Base-by-base conservation (phyloP, 2,113 vertebrate genomes). In the Uria aalge region DNA sequence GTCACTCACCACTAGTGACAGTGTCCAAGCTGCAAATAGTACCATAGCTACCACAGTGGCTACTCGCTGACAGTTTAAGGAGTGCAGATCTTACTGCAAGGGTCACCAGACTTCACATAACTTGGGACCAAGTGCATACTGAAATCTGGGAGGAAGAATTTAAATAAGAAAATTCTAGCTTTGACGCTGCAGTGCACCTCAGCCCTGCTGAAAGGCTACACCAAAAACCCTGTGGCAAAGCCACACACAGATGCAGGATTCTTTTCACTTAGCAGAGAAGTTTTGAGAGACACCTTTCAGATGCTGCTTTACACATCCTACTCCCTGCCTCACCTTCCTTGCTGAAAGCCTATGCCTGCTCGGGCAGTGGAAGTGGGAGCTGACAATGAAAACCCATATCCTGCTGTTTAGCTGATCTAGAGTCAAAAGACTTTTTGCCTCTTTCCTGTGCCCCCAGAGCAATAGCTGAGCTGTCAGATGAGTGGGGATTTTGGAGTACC, bases 181-280 rank as follows among this genome's bases (percentile, higher is more conserved):
- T 30, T 92, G 40, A 64, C 24, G 9, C 10, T 66, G 26, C 36
- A 53, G 15, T 12, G 11, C 8, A 66, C 15, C 34, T 71, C 24
- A 57, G 12, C 19, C 30, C 66, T 75, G 21, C 36, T 85, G 47
- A 45, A 82, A 52, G 23, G 6, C 55, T 68, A 38, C 15, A 23
- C 0, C 3, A 57, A 7, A 85, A 90, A 40, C 12, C 9, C 41
- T 21, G 4, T 57, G 19, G 7, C 69, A 69, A 67, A 79, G 23
- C 11, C 2, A 6, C 40, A 60, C 7, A 40, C 3, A 52, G 18
- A 19, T 2, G 0, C 2, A 48, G 23, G 12, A 67, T 7, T 32
- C 30, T 90, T 75, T 69, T 45, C 13, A 32, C 20, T 69, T 29
- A 8, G 4, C 29, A 86, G 17, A 47, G 29, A 47, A 36, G 36